Evolutionary conservation across 2,797 vertebrate genomes (phyloP), one percentile per base, ranked within the genome.

Genomic region (Xerus rutilus): DNA sequence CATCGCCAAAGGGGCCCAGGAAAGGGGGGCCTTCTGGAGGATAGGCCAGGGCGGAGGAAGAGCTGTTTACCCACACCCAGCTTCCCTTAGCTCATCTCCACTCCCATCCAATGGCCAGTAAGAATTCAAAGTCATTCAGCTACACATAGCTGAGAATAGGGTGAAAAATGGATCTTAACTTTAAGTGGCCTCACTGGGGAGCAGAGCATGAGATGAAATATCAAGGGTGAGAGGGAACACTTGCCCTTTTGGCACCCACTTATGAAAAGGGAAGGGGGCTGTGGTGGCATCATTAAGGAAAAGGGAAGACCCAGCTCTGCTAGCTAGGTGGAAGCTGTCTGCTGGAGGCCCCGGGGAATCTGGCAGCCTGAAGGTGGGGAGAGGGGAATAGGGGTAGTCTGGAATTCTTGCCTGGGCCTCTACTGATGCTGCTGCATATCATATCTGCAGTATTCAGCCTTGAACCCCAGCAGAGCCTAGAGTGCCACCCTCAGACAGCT

Each of bases 1-100:
- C 97, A 97, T 96, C 43, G 0, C 81, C 86, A 91, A 84, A 89
- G 69, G 54, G 92, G 92, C 92, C 88, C 65, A 10, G 23, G 86
- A 83, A 89, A 89, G 84, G 79, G 93, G 83, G 49, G 62, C 9
- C 76, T 92, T 76, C 57, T 54, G 69, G 45, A 85, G 86, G 65
- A 84, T 65, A 92, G 78, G 62, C 62, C 78, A 32, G 74, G 62
- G 82, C 17, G 39, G 82, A 87, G 72, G 52, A 62, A 93, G 89
- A 82, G 72, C 86, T 86, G 83, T 77, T 97, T 76, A 89, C 94
- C 86, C 83, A 88, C 86, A 62, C 52, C 39, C 7, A 74, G 76
- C 47, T 89, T 76, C 91, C 89, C 81, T 84, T 69, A 84, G 86
- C 89, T 94, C 86, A 85, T 94, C 94, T 88, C 85, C 64, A 64